Conservation (phyloP, 2,113 vertebrate species). For the Bos taurus region DNA sequence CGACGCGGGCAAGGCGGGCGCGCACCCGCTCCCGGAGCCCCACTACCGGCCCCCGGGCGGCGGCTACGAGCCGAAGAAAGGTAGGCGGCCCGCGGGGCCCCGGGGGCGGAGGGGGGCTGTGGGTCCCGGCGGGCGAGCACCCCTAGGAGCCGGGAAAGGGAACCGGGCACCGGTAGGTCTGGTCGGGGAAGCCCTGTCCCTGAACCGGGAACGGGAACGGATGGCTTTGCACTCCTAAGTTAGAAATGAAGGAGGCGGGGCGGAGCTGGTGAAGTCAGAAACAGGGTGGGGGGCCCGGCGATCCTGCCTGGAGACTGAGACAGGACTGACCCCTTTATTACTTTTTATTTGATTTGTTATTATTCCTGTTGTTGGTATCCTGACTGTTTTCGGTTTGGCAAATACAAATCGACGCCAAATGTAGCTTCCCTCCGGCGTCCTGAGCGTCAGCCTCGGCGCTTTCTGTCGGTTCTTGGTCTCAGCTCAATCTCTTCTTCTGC, state of each 20-base stretch:
- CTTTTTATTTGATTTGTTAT: background rate
- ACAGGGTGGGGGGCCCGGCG: background rate
- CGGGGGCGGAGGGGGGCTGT: background rate
- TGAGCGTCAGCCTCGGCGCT: background rate
- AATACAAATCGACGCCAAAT: background rate
- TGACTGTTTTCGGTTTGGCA: background rate
- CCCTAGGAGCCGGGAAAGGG: background rate
- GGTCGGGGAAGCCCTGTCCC: background rate
- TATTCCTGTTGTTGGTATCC: fast-evolving
- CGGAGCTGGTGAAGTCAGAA: no score
- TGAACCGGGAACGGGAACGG: background rate
- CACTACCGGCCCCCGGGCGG: conserved; percentile 89
- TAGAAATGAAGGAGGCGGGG: fast-evolving
- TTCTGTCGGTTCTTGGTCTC: background rate
- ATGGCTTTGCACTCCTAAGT: background rate
- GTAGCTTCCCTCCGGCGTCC: background rate
- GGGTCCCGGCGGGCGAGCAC: background rate
- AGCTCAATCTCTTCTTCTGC: background rate
- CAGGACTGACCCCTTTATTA: no score
- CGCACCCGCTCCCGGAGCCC: conserved; percentile 86
- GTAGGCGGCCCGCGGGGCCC: conserved; percentile 81
- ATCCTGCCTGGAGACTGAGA: fast-evolving
- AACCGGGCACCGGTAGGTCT: background rate
- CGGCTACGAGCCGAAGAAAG: conserved; percentile 95
- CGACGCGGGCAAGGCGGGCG: conserved; percentile 90